Conservation (phyloP, 1,140 invertebrate species). For the Lasaia peninsularis region DNA sequence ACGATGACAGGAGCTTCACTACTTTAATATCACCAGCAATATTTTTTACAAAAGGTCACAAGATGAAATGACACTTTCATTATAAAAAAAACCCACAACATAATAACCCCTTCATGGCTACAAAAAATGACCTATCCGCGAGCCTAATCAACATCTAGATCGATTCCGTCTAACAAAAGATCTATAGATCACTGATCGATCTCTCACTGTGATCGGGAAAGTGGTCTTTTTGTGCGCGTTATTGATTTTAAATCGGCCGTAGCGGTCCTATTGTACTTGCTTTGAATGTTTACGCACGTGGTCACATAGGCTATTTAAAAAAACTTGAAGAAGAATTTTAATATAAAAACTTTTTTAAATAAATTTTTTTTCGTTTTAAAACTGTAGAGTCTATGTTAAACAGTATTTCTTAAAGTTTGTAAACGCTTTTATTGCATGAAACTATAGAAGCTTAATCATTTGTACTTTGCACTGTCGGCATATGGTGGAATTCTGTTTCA, state of each 20-base stretch:
- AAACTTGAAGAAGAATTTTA: not conserved
- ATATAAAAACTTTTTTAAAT: not conserved
- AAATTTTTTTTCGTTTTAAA: not conserved
- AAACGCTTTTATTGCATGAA: too few relatives aligned
- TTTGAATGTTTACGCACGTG: slow-evolving; percentile 38
- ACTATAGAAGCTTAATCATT: too few relatives aligned
- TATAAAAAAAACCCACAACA: slow-evolving; percentile 33
- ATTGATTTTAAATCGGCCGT: slow-evolving; percentile 69
- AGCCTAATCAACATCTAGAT: slow-evolving; percentile 55
- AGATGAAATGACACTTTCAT: slow-evolving; percentile 5
- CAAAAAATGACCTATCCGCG: slow-evolving; percentile 45
- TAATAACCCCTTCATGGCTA: slow-evolving; percentile 38
- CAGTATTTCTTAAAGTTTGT: too few relatives aligned
- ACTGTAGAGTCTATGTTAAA: not conserved
- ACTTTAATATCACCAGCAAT: not conserved
- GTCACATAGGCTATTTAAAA: slow-evolving; percentile 13
- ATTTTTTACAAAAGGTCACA: slow-evolving; percentile 13
- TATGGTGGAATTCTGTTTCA: too few relatives aligned
- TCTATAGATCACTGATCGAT: slow-evolving; percentile 68
- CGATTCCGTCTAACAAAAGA: slow-evolving; percentile 63
- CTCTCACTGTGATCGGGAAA: slow-evolving; percentile 66
- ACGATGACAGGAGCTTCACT: too few relatives aligned
- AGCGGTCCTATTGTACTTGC: slow-evolving; percentile 45
- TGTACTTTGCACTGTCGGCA: too few relatives aligned
- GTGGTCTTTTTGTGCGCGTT: slow-evolving; percentile 60